These are phyloP conservation scores for Apantesis nais DNA, from an alignment of 2,888 invertebrate genomes.

Conservation along the genomic window DNA sequence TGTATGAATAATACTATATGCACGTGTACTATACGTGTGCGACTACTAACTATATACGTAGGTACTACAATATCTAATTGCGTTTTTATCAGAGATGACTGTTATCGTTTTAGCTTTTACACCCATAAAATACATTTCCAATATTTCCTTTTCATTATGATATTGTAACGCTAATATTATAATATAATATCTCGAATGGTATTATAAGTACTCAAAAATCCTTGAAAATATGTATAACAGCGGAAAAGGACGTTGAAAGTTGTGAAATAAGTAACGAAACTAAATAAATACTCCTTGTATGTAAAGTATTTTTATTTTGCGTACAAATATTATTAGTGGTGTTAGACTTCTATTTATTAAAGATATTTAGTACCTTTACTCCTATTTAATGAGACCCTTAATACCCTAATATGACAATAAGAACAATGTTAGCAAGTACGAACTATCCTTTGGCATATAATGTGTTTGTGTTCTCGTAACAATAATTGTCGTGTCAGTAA, in stretches of 20 bases:
- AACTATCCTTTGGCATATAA: constrained; percentile 51
- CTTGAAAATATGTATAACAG: background rate
- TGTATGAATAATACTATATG: background rate
- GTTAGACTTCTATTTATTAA: background rate
- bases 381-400: no score
- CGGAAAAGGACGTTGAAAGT: background rate
- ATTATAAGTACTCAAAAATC: background rate
- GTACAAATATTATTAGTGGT: background rate
- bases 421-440: constrained; percentile 29
- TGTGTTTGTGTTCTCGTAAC: constrained; percentile 66
- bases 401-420: background rate
- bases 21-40: background rate
- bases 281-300: background rate
- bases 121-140: background rate
- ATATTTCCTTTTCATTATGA: background rate
- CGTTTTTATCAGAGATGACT: background rate
- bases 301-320: background rate
- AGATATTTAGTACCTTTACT: no score
- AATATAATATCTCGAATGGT: background rate
- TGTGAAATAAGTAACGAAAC: background rate
- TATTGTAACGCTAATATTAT: background rate
- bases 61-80: background rate
- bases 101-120: background rate
- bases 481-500: constrained; percentile 75
- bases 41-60: background rate